phyloP scores from a whole-genome alignment of 2,113 vertebrate species.

The Cottus gobio region DNA sequence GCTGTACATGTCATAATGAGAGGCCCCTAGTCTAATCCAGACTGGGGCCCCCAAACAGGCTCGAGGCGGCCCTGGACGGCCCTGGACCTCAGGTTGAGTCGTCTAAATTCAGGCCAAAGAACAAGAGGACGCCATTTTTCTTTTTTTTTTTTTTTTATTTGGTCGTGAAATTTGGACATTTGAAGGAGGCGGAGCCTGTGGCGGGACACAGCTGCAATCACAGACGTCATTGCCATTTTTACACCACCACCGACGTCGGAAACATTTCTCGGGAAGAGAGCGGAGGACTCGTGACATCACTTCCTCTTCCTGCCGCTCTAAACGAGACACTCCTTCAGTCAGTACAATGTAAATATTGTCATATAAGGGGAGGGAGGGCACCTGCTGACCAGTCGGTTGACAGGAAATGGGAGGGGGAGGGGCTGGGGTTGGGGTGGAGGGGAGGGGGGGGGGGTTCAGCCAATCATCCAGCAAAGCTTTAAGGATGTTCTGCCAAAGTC shows the following conservation, averaged over 20 bases:
- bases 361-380: constrained; percentile 35
- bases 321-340: constrained; percentile 45
- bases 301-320: constrained; percentile 44
- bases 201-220: constrained; percentile 41
- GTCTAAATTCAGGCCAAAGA: neutral
- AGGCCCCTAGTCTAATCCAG: neutral
- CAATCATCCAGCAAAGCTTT: constrained; percentile 77
- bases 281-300: constrained; percentile 45
- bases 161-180: neutral
- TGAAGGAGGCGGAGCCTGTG: constrained; percentile 41
- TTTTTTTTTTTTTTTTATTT: neutral
- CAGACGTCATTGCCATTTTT: constrained; percentile 23
- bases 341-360: constrained; percentile 69
- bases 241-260: constrained; percentile 29
- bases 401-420: constrained; percentile 35
- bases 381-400: constrained; percentile 34
- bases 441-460: constrained; percentile 50
- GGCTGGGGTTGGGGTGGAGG: constrained; percentile 1
- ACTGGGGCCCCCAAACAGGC: neutral
- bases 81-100: neutral
- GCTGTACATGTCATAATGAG: neutral
- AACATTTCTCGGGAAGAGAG: constrained; percentile 39
- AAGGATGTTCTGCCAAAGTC: constrained; percentile 80
- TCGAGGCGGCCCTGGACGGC: neutral
- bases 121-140: neutral